These are phyloP conservation scores for Ceyx erithaca DNA, from an alignment of 2,797 vertebrate genomes.

Conservation along the genomic window DNA sequence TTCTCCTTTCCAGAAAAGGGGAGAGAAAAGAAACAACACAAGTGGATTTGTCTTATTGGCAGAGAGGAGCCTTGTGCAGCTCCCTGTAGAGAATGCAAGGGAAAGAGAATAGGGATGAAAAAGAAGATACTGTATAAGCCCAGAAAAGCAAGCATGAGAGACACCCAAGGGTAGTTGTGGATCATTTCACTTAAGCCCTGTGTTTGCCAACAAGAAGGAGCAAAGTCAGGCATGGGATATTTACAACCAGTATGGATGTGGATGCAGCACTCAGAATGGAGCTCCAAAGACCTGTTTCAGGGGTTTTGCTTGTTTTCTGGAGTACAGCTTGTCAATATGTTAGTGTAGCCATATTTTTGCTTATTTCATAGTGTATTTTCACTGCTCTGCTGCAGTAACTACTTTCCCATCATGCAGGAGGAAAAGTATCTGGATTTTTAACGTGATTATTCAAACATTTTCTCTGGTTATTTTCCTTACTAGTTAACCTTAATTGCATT, in stretches of 20 bases:
- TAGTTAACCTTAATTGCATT: neutral
- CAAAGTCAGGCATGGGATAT: neutral
- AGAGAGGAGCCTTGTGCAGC: neutral
- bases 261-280: neutral
- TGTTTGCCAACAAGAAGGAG: neutral
- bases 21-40: neutral
- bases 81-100: neutral
- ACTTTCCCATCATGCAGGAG: neutral
- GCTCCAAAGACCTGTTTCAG: neutral
- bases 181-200: neutral
- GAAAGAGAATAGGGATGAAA: conserved; percentile 42
- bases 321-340: neutral
- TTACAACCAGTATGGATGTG: neutral
- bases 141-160: neutral
- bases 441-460: neutral
- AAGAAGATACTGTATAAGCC: conserved; percentile 20
- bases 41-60: conserved; percentile 17
- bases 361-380: neutral
- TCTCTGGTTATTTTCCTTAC: neutral
- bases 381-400: neutral
- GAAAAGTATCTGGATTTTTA: neutral
- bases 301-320: neutral
- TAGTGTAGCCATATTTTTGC: neutral
- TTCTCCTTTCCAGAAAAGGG: neutral
- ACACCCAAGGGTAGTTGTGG: neutral